Conservation (phyloP, 2,888 invertebrate genomes). For the Drosophila leonis region DNA sequence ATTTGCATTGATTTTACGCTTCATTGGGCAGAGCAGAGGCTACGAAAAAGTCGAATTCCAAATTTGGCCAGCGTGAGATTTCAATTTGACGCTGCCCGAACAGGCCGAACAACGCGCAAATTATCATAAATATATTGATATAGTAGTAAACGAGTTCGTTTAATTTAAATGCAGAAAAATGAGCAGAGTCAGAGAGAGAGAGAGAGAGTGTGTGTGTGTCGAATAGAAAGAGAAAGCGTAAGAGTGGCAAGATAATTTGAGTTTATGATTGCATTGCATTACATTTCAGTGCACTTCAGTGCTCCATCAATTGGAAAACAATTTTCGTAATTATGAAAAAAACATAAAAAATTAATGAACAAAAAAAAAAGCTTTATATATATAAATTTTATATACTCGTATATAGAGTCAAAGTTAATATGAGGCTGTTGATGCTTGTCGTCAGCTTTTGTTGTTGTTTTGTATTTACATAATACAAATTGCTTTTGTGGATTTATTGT, state of each 20-base stretch:
- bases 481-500: constrained; percentile 61
- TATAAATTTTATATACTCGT: neutral
- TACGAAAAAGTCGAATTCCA: neutral
- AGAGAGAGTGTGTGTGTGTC: neutral
- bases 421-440: constrained; percentile 14
- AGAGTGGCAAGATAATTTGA: constrained; percentile 18
- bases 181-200: neutral
- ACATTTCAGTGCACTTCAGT: constrained; percentile 59
- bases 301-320: constrained; percentile 80
- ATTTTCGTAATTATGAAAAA: constrained; percentile 71
- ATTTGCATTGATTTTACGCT: constrained; percentile 38
- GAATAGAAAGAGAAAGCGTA: neutral
- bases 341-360: constrained; percentile 28
- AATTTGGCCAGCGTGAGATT: constrained; percentile 17
- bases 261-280: constrained; percentile 65
- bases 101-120: constrained; percentile 48
- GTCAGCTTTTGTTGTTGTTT: neutral
- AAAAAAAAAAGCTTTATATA: neutral
- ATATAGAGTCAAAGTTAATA: constrained; percentile 25
- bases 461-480: constrained; percentile 65
- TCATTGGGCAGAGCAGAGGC: constrained; percentile 21
- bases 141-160: constrained; percentile 43
- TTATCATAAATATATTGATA: constrained; percentile 57
- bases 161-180: constrained; percentile 18
- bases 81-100: constrained; percentile 44